A percentile compares a stretch with the other conserved stretches of the same genome.
Conservation (phyloP, 2,113 vertebrate genomes). For the Tringa solitaria region DNA sequence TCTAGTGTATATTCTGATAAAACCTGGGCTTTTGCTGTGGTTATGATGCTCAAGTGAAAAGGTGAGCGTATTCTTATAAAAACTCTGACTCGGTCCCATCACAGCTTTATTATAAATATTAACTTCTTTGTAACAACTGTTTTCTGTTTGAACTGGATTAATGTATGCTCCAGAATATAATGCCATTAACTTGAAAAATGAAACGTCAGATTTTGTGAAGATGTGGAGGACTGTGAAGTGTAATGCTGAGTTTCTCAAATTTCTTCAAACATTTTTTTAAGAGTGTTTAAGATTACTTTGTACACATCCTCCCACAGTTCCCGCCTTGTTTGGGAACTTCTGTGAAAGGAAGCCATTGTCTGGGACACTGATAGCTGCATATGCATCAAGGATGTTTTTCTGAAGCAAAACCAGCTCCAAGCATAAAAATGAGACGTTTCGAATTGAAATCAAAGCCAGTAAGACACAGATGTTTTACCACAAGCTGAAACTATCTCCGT, state of each 20-base stretch:
- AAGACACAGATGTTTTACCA: not conserved
- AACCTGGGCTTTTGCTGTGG: not conserved
- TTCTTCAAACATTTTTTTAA: not conserved
- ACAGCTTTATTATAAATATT: not conserved
- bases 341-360: constrained; percentile 28
- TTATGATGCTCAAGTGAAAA: not conserved
- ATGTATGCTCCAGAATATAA: not conserved
- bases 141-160: not conserved
- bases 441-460: not conserved
- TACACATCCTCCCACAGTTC: not conserved
- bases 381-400: not conserved
- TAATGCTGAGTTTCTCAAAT: not conserved
- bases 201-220: not conserved
- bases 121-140: not conserved
- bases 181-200: not conserved
- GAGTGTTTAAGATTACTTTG: constrained; percentile 33
- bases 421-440: not conserved
- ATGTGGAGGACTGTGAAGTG: not conserved
- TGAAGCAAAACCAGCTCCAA: not conserved
- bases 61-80: not conserved
- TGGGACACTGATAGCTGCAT: not conserved
- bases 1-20: not conserved
- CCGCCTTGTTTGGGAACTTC: not conserved
- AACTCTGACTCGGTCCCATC: not conserved
- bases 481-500: not conserved